These are phyloP conservation scores for Tachuris rubrigastra DNA, from an alignment of 2,113 vertebrate species.

Conservation along the genomic window DNA sequence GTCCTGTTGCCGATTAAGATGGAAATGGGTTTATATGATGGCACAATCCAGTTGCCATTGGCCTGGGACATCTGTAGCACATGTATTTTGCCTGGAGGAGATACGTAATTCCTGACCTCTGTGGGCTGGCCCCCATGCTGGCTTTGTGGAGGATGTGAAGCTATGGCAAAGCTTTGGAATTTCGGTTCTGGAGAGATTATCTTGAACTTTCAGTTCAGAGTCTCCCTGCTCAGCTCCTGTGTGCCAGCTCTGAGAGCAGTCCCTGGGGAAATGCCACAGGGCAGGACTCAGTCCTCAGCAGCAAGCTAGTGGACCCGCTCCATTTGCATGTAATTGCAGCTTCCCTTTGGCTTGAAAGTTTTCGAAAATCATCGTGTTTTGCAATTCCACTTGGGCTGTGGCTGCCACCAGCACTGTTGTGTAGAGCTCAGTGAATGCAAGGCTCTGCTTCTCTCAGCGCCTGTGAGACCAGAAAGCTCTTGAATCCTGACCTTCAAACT, in stretches of 20 bases:
- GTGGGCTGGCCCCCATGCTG: rapidly evolving
- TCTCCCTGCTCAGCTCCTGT: background rate
- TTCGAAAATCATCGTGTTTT: background rate
- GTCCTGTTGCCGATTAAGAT: background rate
- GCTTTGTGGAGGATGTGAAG: background rate
- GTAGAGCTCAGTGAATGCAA: background rate
- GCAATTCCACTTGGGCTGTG: background rate
- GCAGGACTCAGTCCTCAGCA: background rate
- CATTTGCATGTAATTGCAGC: background rate
- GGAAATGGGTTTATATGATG: background rate
- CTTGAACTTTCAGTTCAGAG: background rate
- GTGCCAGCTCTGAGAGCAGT: background rate
- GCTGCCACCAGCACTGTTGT: rapidly evolving
- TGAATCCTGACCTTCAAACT: slow-evolving; percentile 21
- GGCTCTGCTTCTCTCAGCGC: background rate
- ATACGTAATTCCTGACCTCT: background rate
- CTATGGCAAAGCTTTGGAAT: background rate
- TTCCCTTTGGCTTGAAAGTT: background rate
- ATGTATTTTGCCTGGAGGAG: background rate
- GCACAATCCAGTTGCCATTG: background rate
- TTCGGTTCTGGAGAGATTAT: background rate
- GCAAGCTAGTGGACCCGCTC: background rate
- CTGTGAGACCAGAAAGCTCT: background rate
- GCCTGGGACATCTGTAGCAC: background rate
- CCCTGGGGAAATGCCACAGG: background rate